Conservation (phyloP, 2,113 vertebrate genomes). For the Bufo bufo region DNA sequence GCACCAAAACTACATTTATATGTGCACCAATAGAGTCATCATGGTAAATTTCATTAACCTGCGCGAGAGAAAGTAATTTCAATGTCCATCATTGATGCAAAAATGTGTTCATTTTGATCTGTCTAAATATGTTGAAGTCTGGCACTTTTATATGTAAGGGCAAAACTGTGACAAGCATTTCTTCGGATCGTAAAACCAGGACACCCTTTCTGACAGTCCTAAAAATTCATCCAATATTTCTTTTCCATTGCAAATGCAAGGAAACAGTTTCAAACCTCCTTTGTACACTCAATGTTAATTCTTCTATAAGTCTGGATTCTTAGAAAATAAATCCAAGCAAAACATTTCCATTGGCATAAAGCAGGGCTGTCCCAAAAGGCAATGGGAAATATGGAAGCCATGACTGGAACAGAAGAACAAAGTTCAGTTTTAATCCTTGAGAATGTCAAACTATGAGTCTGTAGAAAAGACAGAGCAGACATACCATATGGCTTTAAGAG, state of each 20-base stretch:
- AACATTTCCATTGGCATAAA: conserved; percentile 22
- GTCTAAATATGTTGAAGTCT: background rate
- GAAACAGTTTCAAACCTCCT: background rate
- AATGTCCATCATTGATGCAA: background rate
- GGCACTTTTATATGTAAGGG: background rate
- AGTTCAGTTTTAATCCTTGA: background rate
- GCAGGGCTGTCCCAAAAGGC: background rate
- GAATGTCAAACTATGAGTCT: background rate
- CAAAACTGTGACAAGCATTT: background rate
- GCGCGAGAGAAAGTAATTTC: conserved; percentile 7
- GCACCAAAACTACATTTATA: conserved; percentile 95
- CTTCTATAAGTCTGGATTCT: background rate
- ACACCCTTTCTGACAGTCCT: background rate
- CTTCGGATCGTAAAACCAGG: background rate
- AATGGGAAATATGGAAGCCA: conserved; percentile 10
- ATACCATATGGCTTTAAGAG: background rate
- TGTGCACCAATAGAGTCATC: conserved; percentile 93
- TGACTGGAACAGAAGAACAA: background rate
- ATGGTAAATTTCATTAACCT: conserved; percentile 99
- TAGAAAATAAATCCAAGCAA: background rate
- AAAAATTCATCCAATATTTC: background rate
- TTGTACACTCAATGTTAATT: conserved; percentile 3
- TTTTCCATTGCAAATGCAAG: conserved; percentile 6
- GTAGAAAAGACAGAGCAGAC: background rate
- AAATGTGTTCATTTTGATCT: background rate